A percentile compares a stretch with the other conserved stretches of the same genome.
Conservation (phyloP, 2,113 vertebrate species). For the Acinonyx jubatus region DNA sequence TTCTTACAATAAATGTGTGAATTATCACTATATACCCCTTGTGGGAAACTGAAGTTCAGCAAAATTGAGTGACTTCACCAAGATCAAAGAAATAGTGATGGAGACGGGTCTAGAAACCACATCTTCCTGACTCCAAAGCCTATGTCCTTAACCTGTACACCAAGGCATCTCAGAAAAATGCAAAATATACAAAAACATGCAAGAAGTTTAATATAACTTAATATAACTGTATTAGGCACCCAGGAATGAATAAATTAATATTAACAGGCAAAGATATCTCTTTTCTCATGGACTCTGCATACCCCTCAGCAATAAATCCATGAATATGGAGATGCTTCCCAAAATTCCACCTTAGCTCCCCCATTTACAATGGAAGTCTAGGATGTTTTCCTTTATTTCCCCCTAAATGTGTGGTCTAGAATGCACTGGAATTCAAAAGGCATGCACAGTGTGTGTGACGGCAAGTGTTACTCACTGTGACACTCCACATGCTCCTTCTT, state of each 20-base stretch:
- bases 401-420: neutral
- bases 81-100: neutral
- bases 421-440: conserved; percentile 65
- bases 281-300: neutral
- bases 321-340: neutral
- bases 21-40: neutral
- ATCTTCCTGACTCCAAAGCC: neutral
- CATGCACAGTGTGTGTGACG: neutral
- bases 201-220: neutral
- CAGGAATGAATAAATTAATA: neutral
- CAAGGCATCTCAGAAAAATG: neutral
- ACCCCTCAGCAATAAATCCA: neutral
- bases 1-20: neutral
- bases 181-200: neutral
- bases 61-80: neutral
- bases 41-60: neutral
- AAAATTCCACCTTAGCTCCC: neutral
- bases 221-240: neutral
- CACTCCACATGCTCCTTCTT: neutral
- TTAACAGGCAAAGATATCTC: neutral
- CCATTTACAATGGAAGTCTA: neutral
- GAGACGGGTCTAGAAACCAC: neutral
- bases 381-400: neutral
- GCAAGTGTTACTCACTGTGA: conserved; percentile 18
- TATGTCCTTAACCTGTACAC: neutral